Evolutionary conservation across 1,140 invertebrate genomes (phyloP).

Genomic region (Drosophila dunni): DNA sequence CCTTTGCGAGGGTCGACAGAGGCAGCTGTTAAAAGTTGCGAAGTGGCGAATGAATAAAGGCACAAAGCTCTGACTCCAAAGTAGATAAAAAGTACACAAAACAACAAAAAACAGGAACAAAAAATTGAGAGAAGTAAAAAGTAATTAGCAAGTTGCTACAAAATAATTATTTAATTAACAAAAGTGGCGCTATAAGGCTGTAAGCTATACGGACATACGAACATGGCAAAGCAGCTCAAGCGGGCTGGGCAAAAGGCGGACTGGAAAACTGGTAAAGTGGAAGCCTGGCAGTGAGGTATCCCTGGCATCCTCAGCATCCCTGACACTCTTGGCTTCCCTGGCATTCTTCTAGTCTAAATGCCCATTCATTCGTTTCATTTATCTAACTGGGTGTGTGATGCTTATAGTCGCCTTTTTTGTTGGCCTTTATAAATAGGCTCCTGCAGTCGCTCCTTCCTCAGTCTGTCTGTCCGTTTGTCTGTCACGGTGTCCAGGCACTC

Average conservation of each 20-base stretch:
- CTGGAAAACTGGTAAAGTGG: neutral
- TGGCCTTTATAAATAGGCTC: conserved; percentile 43
- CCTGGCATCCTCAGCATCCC: neutral
- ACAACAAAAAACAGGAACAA: neutral
- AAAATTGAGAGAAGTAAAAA: conserved; percentile 42
- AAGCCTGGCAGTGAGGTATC: neutral
- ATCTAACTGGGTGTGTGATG: conserved; percentile 57
- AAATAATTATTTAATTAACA: conserved; percentile 83
- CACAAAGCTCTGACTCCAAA: conserved; percentile 21
- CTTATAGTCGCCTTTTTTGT: conserved; percentile 26
- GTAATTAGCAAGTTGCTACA: conserved; percentile 80
- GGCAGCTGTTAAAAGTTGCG: conserved; percentile 39
- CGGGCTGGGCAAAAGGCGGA: neutral
- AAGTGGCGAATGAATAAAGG: conserved; percentile 66
- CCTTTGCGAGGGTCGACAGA: conserved; percentile 10
- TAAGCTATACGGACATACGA: conserved; percentile 23
- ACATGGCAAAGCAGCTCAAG: conserved; percentile 10
- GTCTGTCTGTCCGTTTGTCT: neutral
- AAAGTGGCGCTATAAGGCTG: conserved; percentile 59
- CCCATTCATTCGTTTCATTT: conserved; percentile 78
- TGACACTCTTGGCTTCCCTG: conserved; percentile 5
- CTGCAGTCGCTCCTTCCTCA: conserved; percentile 19
- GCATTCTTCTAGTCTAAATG: conserved; percentile 53
- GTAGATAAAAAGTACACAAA: conserved; percentile 21
- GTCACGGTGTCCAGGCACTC: conserved; percentile 12